These are phyloP conservation scores for Apoderus coryli DNA, from an alignment of 2,888 invertebrate species.

Conservation along the genomic window DNA sequence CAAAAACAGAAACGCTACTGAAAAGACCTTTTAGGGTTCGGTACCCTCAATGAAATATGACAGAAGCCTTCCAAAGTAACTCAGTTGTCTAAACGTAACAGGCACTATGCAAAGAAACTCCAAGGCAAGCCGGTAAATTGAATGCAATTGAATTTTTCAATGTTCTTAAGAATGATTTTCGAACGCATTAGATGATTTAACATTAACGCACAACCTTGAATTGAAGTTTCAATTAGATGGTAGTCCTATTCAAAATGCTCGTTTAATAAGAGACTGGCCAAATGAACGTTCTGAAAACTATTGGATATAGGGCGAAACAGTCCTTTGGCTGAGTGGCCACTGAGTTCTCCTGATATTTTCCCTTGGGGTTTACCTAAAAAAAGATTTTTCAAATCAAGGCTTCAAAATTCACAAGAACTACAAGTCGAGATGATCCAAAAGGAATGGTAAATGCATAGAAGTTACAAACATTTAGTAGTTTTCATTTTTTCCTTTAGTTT, in stretches of 20 bases:
- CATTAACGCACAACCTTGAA: neutral
- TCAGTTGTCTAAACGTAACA: too few relatives aligned
- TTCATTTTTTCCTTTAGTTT: too few relatives aligned
- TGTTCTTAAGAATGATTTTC: neutral
- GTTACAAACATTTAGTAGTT: slow-evolving; percentile 1
- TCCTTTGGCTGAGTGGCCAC: slow-evolving; percentile 1
- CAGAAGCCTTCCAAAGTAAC: too few relatives aligned
- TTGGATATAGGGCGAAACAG: slow-evolving; percentile 3
- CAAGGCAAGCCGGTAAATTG: slow-evolving; percentile 1
- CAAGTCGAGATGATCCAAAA: neutral
- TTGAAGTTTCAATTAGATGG: slow-evolving; percentile 2
- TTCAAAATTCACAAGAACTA: slow-evolving; percentile 1
- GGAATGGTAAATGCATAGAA: slow-evolving; percentile 2
- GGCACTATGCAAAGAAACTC: too few relatives aligned
- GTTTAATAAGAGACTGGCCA: slow-evolving; percentile 3
- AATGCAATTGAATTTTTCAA: slow-evolving; percentile 2
- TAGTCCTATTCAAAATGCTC: slow-evolving; percentile 3
- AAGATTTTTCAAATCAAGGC: too few relatives aligned
- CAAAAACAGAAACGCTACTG: too few relatives aligned
- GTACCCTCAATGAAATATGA: too few relatives aligned
- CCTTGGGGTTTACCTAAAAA: too few relatives aligned
- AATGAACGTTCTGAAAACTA: slow-evolving; percentile 3
- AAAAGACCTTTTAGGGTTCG: too few relatives aligned
- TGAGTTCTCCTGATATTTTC: too few relatives aligned
- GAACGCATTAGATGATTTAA: slow-evolving; percentile 1